A percentile compares a stretch with the other conserved stretches of the same genome.
Conservation (phyloP, 1,140 invertebrate genomes). For the Papilio glaucus region DNA sequence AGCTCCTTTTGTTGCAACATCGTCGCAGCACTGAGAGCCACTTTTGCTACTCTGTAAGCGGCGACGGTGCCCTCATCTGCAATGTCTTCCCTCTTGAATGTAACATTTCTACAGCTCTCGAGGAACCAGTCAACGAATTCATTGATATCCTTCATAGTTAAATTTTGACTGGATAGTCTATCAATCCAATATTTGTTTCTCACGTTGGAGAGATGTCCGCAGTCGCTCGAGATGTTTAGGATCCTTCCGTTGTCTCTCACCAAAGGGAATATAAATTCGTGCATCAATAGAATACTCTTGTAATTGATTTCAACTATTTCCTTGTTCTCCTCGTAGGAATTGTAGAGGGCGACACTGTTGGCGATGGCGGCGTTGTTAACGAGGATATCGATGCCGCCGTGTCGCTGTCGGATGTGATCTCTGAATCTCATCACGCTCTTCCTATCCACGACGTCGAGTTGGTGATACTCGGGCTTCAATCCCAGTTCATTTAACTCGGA, state of each 20-base stretch:
- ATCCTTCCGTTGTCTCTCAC: slow-evolving; percentile 87
- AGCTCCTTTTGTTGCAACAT: slow-evolving; percentile 79
- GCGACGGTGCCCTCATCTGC: slow-evolving; percentile 83
- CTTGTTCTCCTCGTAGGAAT: slow-evolving; percentile 86
- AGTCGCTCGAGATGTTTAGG: slow-evolving; percentile 88
- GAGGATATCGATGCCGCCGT: slow-evolving; percentile 90
- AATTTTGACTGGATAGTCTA: slow-evolving; percentile 77
- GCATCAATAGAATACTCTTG: slow-evolving; percentile 85
- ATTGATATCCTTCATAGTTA: slow-evolving; percentile 84
- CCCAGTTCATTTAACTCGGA: slow-evolving; percentile 76
- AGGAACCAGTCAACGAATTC: slow-evolving; percentile 87
- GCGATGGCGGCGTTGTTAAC: slow-evolving; percentile 93
- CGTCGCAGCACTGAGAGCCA: slow-evolving; percentile 86
- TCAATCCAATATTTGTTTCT: slow-evolving; percentile 82
- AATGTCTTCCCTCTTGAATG: slow-evolving; percentile 72
- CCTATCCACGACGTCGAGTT: slow-evolving; percentile 86
- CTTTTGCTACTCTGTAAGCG: slow-evolving; percentile 88
- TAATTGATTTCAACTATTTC: slow-evolving; percentile 87
- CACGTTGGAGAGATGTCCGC: slow-evolving; percentile 84
- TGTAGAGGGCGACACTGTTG: slow-evolving; percentile 83
- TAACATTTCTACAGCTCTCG: slow-evolving; percentile 60
- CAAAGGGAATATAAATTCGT: slow-evolving; percentile 87
- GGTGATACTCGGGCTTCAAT: slow-evolving; percentile 84
- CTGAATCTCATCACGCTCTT: slow-evolving; percentile 84
- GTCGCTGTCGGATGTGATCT: slow-evolving; percentile 84